These are phyloP conservation scores for Betta splendens DNA, from an alignment of 2,797 vertebrate genomes.

Conservation along the genomic window DNA sequence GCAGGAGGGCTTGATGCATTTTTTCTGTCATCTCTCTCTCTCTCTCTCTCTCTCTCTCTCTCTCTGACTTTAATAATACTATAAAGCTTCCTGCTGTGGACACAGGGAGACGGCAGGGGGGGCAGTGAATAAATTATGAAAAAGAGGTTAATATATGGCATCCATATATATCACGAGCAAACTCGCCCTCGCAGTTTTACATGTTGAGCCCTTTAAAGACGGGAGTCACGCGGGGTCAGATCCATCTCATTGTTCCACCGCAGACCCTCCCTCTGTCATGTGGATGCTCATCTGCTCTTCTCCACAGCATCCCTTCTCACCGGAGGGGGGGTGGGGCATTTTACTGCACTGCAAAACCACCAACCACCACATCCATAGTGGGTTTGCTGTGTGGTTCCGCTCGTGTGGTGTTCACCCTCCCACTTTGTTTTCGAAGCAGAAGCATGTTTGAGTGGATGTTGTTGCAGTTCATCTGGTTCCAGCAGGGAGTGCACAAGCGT, in stretches of 20 bases:
- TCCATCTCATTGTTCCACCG: constrained; percentile 78
- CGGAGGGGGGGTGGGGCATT: too few relatives aligned
- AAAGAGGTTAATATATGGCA: constrained; percentile 80
- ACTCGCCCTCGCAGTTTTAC: constrained; percentile 71
- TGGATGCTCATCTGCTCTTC: constrained; percentile 38
- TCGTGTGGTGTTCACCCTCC: neutral
- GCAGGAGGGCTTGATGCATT: constrained; percentile 79
- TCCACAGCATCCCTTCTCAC: too few relatives aligned
- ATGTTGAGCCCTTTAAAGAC: constrained; percentile 75
- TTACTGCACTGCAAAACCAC: neutral
- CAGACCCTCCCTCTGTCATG: constrained; percentile 40
- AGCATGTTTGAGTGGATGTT: constrained; percentile 2
- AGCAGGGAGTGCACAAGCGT: constrained; percentile 13
- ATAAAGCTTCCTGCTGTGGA: constrained; percentile 78
- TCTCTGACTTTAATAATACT: constrained; percentile 84
- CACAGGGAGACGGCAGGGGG: constrained; percentile 10
- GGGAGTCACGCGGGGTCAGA: constrained; percentile 78
- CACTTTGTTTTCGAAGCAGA: neutral
- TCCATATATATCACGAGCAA: constrained; percentile 71
- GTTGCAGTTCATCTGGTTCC: constrained; percentile 20
- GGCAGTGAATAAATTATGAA: constrained; percentile 78
- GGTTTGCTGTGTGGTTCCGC: too few relatives aligned
- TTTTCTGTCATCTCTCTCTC: constrained; percentile 80
- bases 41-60: constrained; percentile 79
- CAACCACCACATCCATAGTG: neutral